Conservation (phyloP, 2,888 invertebrate genomes). For the Smittia aterrima region DNA sequence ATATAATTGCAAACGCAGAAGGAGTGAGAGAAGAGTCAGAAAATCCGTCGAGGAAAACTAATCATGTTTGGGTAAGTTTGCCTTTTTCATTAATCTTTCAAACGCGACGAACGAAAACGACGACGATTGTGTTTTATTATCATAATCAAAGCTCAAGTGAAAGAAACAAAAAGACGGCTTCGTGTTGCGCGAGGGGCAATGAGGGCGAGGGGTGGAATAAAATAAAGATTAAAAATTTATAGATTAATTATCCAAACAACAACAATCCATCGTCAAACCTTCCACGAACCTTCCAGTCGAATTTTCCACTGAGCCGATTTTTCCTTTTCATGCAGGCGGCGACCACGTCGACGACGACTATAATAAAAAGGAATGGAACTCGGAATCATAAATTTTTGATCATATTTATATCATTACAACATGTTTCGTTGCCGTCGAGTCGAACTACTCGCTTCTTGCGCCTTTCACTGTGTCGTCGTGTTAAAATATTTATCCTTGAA, state of each 20-base stretch:
- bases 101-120: too few species aligned
- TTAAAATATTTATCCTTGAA: constrained; percentile 36
- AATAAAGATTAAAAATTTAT: constrained; percentile 30
- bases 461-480: not conserved
- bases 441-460: not conserved
- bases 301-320: constrained; percentile 17
- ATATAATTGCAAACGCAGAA: too few species aligned
- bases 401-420: constrained; percentile 31
- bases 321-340: not conserved
- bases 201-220: constrained; percentile 2
- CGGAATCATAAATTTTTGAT: constrained; percentile 31
- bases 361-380: not conserved
- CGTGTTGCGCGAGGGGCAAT: not conserved
- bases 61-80: constrained; percentile 39
- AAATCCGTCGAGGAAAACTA: constrained; percentile 19
- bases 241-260: constrained; percentile 34
- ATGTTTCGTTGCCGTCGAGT: constrained; percentile 18
- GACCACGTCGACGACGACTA: not conserved
- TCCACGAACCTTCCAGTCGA: constrained; percentile 20
- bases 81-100: constrained; percentile 2
- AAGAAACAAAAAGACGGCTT: constrained; percentile 2
- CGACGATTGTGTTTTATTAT: not conserved
- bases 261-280: constrained; percentile 4
- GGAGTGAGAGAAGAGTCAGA: not conserved
- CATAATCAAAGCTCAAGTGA: not conserved